Evolutionary conservation across 2,113 vertebrate species (phyloP).

Genomic region (Epinephelus lanceolatus): DNA sequence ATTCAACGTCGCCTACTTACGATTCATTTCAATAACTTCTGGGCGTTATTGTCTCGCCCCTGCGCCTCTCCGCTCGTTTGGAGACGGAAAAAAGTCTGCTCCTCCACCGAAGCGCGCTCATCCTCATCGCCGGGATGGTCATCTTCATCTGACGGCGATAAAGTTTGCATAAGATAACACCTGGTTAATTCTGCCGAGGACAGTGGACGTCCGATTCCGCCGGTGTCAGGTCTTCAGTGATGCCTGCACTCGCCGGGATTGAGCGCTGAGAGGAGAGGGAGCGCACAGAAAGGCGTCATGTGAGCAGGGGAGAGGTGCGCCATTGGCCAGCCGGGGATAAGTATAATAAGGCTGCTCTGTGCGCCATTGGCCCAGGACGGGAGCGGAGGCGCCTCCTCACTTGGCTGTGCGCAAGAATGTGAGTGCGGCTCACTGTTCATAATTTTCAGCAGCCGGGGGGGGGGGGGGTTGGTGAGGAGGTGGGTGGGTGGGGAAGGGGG

Average conservation of each 20-base stretch:
- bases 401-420: constrained; percentile 88
- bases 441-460: constrained; percentile 78
- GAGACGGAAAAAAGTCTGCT: constrained; percentile 72
- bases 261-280: constrained; percentile 82
- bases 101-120: constrained; percentile 20
- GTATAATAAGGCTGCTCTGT: constrained; percentile 86
- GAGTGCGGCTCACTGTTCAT: constrained; percentile 84
- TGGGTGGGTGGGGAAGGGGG: not conserved
- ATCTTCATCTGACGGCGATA: constrained; percentile 20
- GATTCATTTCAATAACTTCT: constrained; percentile 78
- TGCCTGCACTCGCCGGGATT: constrained; percentile 89
- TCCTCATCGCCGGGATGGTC: constrained; percentile 7
- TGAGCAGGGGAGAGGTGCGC: constrained; percentile 83
- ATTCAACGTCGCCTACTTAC: constrained; percentile 70
- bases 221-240: constrained; percentile 84
- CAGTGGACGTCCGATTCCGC: constrained; percentile 84
- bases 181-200: constrained; percentile 53
- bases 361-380: constrained; percentile 88
- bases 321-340: constrained; percentile 88
- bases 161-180: constrained; percentile 53
- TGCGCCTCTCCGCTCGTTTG: constrained; percentile 51
- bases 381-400: constrained; percentile 83
- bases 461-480: not conserved
- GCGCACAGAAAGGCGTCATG: constrained; percentile 88
- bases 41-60: constrained; percentile 71